phyloP scores from a whole-genome alignment of 2,888 invertebrate species.

The Apodemia hepburni region DNA sequence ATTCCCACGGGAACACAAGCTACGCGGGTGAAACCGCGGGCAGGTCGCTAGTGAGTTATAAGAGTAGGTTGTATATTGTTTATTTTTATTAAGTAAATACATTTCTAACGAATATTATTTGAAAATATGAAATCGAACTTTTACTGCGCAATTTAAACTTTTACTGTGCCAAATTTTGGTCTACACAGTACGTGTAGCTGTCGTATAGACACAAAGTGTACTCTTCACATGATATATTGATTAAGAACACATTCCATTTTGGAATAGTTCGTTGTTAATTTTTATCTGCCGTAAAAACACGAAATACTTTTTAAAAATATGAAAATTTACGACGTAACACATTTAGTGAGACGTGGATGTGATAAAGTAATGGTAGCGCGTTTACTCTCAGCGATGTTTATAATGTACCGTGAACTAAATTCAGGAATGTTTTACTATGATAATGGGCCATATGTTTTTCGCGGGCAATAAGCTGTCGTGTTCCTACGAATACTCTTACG shows the following conservation, averaged over 20 bases:
- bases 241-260: neutral
- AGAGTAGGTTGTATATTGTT: too few relatives aligned
- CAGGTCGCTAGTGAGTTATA: too few relatives aligned
- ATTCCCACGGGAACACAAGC: too few relatives aligned
- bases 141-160: too few relatives aligned
- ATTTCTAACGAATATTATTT: too few relatives aligned
- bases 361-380: slow-evolving; percentile 23
- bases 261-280: neutral
- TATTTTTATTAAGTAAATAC: too few relatives aligned
- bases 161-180: too few relatives aligned
- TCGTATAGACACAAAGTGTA: too few relatives aligned
- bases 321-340: slow-evolving; percentile 13
- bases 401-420: slow-evolving; percentile 37
- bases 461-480: slow-evolving; percentile 42
- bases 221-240: neutral
- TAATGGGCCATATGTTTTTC: slow-evolving; percentile 43
- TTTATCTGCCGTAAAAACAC: neutral
- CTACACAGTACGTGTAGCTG: too few relatives aligned
- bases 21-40: too few relatives aligned
- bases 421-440: slow-evolving; percentile 27
- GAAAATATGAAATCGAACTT: too few relatives aligned
- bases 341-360: slow-evolving; percentile 25
- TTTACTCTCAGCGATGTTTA: slow-evolving; percentile 37
- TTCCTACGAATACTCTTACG: slow-evolving; percentile 39
- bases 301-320: neutral